Conservation (phyloP, 2,113 vertebrate species). For the Chrysochloris asiatica region DNA sequence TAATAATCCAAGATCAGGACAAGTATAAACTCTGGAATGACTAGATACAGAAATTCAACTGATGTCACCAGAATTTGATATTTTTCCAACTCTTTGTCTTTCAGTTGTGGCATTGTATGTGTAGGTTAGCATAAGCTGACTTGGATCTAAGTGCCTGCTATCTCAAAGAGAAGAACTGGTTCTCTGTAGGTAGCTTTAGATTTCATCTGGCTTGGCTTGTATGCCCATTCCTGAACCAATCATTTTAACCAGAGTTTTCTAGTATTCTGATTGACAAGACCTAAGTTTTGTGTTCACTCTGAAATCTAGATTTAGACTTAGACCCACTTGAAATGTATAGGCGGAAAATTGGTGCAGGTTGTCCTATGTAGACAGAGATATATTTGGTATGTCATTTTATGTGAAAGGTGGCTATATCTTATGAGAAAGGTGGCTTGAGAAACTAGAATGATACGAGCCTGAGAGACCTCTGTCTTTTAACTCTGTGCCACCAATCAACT, state of each 20-base stretch:
- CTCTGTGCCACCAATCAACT: neutral
- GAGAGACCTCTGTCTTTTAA: neutral
- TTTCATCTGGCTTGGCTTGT: neutral
- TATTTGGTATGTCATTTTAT: neutral
- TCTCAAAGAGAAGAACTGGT: neutral
- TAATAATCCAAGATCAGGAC: neutral
- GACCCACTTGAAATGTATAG: neutral
- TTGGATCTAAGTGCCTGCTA: neutral
- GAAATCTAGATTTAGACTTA: neutral
- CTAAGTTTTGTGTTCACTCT: neutral
- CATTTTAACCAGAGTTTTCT: neutral
- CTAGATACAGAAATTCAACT: neutral
- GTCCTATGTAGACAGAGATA: neutral
- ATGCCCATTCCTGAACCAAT: neutral
- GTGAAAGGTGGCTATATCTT: neutral
- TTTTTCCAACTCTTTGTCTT: neutral
- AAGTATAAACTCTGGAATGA: neutral
- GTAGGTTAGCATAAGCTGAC: neutral
- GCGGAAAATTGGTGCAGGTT: neutral
- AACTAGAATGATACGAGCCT: neutral
- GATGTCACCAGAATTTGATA: rapidly evolving
- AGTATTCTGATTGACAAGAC: neutral
- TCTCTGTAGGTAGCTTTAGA: neutral
- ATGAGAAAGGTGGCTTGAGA: neutral
- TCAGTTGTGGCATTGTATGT: neutral